phyloP scores from a whole-genome alignment of 2,888 invertebrate species.

The Dicyrtoma fusca region DNA sequence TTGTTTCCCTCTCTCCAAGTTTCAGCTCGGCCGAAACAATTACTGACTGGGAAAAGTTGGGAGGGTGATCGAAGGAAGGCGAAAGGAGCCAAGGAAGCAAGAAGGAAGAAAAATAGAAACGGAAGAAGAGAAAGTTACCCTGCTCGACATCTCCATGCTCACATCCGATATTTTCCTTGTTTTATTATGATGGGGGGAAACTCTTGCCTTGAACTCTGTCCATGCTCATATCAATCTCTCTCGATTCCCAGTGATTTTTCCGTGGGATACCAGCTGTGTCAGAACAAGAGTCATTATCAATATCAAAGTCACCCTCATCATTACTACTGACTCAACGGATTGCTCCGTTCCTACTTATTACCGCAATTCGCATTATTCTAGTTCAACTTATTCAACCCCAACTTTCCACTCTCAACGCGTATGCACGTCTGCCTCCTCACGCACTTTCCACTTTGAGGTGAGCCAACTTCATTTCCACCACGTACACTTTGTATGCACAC shows the following conservation, averaged over 20 bases:
- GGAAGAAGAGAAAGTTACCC: constrained; percentile 14
- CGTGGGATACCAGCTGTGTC: constrained; percentile 41
- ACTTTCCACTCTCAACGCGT: neutral
- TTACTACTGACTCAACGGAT: constrained; percentile 31
- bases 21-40: constrained; percentile 17
- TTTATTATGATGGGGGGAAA: constrained; percentile 43
- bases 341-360: constrained; percentile 6
- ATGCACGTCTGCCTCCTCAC: neutral
- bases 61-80: constrained; percentile 2
- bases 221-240: constrained; percentile 46
- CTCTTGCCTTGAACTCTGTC: constrained; percentile 10
- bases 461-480: neutral
- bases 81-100: neutral
- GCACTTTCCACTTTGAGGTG: constrained; percentile 19
- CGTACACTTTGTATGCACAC: neutral
- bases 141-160: constrained; percentile 28
- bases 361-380: neutral
- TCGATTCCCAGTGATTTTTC: constrained; percentile 40
- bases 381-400: constrained; percentile 19
- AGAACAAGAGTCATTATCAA: constrained; percentile 47
- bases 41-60: constrained; percentile 10
- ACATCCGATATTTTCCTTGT: constrained; percentile 37
- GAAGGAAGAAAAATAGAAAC: constrained; percentile 4
- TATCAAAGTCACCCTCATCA: constrained; percentile 41
- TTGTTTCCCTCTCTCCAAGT: neutral